Base-by-base conservation (phyloP, 2,797 vertebrate species). In the Crypturellus tataupa region DNA sequence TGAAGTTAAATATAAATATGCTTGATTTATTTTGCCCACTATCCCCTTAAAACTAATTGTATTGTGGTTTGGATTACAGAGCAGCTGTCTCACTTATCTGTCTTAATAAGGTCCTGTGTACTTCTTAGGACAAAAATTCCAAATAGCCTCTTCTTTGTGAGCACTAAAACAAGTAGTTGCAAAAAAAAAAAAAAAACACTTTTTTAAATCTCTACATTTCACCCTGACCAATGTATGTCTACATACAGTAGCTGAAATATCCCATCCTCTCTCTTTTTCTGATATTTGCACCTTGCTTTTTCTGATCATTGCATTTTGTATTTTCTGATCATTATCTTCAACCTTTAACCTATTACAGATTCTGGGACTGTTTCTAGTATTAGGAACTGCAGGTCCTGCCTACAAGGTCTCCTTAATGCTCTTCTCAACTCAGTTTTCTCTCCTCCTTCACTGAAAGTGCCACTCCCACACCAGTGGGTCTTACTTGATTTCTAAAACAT, bases 11-110 rank as follows among this genome's bases (percentile, higher is more conserved):
- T 59, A 79, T 81, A 37, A 72, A 3, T 72, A 88, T 84, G 3
- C 23, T 62, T 86, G 80, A 93, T 86, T 64, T 85, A 60, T 87
- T 58, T 90, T 15, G 63, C 55, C 40, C 77, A 39, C 29, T 39
- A 25, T 33, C 65, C 5, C 72, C 40, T 65, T 72, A 78, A 67
- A 90, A 93, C 62, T 91, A 91, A 93, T 94, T 90, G 49, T 35
- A 27, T 19, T 33, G 17, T 58, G 56, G 12, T 76, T 93, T 91
- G 72, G 49, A 39, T 91, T 65, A 81, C 40, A 79, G 19, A 69
- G 23, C 40, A 84, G 49, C 9, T 86, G 44, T 91, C 40, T 25
- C 42, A 39, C n/a, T 69, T 62, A 62, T 68, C 29, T 19, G 58
- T 85, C 49, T 84, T 64, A 37, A 13, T 24, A 39, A 55, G 6